Evolutionary conservation across 2,888 invertebrate species (phyloP).

Genomic region (Callosobruchus maculatus): DNA sequence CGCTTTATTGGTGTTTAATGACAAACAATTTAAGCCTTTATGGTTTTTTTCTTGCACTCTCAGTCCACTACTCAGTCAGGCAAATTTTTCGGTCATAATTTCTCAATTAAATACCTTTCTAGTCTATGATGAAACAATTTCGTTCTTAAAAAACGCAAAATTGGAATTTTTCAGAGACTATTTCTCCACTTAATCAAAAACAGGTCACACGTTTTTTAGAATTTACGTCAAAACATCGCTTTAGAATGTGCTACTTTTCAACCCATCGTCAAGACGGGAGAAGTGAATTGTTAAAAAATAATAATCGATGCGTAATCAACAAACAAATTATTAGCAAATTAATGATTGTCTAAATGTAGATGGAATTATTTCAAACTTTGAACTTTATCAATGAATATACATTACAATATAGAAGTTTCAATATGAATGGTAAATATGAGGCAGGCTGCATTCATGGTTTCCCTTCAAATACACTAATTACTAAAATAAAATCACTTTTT

Average conservation of each 20-base stretch:
- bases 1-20: too few relatives aligned
- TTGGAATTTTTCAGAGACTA: too few relatives aligned
- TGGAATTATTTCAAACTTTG: neutral
- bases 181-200: neutral
- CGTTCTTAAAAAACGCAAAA: too few relatives aligned
- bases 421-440: neutral
- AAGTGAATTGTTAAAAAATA: neutral
- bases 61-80: too few relatives aligned
- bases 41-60: too few relatives aligned
- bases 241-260: neutral
- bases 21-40: too few relatives aligned
- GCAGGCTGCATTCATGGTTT: neutral
- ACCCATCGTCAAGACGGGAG: neutral
- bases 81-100: too few relatives aligned
- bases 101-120: too few relatives aligned
- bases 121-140: too few relatives aligned
- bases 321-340: neutral
- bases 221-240: neutral
- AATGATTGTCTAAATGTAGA: neutral
- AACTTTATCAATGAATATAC: neutral
- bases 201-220: neutral
- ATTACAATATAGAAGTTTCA: neutral
- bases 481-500: too few relatives aligned
- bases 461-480: neutral
- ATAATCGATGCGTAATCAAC: neutral